These are phyloP conservation scores for Cyclophora punctaria DNA, from an alignment of 2,888 invertebrate species.

Conservation along the genomic window DNA sequence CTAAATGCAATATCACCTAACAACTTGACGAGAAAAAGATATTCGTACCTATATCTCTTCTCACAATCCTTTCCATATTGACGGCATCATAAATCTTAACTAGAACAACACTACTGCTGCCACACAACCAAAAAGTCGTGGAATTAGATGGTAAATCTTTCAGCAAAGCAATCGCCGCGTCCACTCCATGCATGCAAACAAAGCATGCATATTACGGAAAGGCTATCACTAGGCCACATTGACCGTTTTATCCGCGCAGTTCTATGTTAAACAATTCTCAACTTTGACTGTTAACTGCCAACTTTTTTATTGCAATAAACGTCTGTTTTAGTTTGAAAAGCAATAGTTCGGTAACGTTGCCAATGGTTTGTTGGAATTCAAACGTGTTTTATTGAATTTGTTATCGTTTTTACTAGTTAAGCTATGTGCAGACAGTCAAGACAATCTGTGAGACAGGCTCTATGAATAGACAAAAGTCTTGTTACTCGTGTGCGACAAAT, in stretches of 20 bases:
- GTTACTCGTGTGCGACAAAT: too few relatives aligned
- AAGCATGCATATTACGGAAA: not conserved
- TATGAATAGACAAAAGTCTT: too few relatives aligned
- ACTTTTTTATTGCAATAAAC: slow-evolving; percentile 15
- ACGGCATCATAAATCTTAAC: too few relatives aligned
- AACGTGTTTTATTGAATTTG: not conserved
- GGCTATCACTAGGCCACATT: not conserved
- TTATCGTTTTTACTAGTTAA: not conserved
- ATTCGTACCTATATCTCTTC: too few relatives aligned
- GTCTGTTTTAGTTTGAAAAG: slow-evolving; percentile 10
- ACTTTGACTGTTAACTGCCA: slow-evolving; percentile 10
- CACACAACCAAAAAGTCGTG: not conserved
- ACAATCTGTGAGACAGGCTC: too few relatives aligned
- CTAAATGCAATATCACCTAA: too few relatives aligned
- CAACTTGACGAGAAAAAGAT: too few relatives aligned
- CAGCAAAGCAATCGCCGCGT: not conserved
- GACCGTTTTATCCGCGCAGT: slow-evolving; percentile 9
- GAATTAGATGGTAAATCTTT: not conserved
- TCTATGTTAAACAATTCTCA: slow-evolving; percentile 4
- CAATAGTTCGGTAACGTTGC: slow-evolving; percentile 8
- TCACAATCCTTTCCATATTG: too few relatives aligned
- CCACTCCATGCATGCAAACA: not conserved
- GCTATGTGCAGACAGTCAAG: too few relatives aligned
- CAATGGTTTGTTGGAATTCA: not conserved
- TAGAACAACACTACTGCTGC: too few relatives aligned